Conservation (phyloP, 2,888 invertebrate genomes). For the Himalopsyche kuldschensis region DNA sequence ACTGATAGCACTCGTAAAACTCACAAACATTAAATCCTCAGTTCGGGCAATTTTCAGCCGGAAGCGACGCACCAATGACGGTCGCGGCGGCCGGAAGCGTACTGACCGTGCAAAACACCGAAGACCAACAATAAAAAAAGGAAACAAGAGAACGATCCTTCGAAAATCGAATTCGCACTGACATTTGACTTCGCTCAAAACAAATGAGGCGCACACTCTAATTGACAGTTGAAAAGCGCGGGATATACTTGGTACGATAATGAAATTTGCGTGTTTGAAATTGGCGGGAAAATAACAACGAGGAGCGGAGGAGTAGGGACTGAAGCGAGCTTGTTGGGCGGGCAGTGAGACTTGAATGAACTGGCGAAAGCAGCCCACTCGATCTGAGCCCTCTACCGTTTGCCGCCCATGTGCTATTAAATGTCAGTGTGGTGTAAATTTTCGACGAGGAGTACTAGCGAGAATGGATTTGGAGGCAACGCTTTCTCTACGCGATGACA, state of each 20-base stretch:
- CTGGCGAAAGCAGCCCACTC: slow-evolving; percentile 24
- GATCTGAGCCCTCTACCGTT: slow-evolving; percentile 14
- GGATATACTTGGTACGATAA: background rate
- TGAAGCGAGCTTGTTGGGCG: slow-evolving; percentile 13
- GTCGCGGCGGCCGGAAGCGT: background rate
- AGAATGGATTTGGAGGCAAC: background rate
- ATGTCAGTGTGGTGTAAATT: background rate
- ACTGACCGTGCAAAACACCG: background rate
- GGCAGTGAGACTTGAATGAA: slow-evolving; percentile 23
- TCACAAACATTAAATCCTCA: background rate
- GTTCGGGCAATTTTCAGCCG: background rate
- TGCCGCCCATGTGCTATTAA: slow-evolving; percentile 14
- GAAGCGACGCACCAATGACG: background rate
- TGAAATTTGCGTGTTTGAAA: background rate
- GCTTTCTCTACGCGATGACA: background rate
- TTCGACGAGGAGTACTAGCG: background rate
- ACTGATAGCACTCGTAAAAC: background rate
- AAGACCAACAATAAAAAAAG: background rate
- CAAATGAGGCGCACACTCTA: background rate
- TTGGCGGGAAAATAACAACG: background rate
- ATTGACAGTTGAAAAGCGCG: background rate
- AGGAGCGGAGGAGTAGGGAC: background rate
- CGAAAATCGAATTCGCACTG: background rate
- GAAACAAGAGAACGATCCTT: background rate
- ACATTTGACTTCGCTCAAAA: background rate